Evolutionary conservation across 30 jellyfish, hydroid and myxozoan genomes (phyloP), one percentile per base, ranked within the genome.

Genomic region (Hydractinia symbiolongicarpus): DNA sequence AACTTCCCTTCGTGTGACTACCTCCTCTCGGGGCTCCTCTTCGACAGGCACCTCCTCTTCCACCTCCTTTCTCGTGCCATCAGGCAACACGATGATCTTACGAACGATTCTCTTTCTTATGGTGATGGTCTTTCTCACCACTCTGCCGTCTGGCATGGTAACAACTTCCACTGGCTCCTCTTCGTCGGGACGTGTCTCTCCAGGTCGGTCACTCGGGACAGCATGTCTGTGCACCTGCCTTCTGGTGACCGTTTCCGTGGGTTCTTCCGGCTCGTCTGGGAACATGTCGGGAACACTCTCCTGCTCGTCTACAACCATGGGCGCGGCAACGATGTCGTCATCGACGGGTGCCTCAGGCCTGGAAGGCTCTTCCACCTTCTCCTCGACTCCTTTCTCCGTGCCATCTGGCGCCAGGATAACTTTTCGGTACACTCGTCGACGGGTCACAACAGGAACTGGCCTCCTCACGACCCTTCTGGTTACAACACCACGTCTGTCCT

Each of bases 31-130:
- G 1, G 60, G 13, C 7, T 66, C 84, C 81, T 72, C 78, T 53
- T 75, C 81, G 69, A n/a, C 78, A 5, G 79, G 68, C 7, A 76
- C 30, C 81, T 83, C 95, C 49, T 88, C 95, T 67, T 89, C 96
- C 15, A 89, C 76, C 84, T 83, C 96, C 55, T 83, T 79, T 16
- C 86, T 76, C 50, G 92, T 79, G 51, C 95, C 96, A 58, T 89
- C 96, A 0, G 96, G 96, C 77, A 83, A 54, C 15, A 49, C 85
- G 78, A 89, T 74, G 87, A 89, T 80, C 66, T 89, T 89, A 78
- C 87, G 86, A 53, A 89, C 85, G 61, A 83, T 84, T 49, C 95
- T 82, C 82, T 64, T 89, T 55, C 89, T 79, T 69, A 89, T 88
- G 50, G 95, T 84, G 44, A 83, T 77, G 7, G 84, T 79, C 67